These are phyloP conservation scores for Anoplopoma fimbria DNA, from an alignment of 2,113 vertebrate species.

Conservation along the genomic window DNA sequence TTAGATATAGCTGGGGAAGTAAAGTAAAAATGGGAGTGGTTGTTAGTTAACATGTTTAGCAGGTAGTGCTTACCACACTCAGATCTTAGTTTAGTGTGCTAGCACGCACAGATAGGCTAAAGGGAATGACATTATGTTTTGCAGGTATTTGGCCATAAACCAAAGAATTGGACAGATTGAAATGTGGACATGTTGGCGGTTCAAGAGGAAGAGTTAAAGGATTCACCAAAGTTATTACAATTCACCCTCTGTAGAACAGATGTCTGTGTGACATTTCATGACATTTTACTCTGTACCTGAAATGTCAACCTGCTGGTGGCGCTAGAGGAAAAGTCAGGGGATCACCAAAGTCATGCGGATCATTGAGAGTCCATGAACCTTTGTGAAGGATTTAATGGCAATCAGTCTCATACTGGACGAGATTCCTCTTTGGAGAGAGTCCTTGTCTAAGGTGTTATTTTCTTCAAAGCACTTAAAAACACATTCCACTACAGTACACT, in stretches of 20 bases:
- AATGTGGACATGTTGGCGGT: neutral
- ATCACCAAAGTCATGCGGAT: neutral
- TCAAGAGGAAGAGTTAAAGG: neutral
- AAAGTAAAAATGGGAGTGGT: neutral
- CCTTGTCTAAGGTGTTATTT: neutral
- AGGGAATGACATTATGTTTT: neutral
- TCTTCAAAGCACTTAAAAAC: neutral
- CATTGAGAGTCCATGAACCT: neutral
- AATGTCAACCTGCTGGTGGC: conserved; percentile 1
- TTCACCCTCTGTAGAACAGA: neutral
- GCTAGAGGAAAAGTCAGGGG: conserved; percentile 14
- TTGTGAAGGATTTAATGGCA: no score
- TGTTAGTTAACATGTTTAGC: neutral
- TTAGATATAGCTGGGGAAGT: neutral
- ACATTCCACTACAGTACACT: neutral
- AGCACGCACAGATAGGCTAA: neutral
- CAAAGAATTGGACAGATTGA: neutral
- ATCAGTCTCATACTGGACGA: neutral
- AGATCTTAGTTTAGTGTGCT: neutral
- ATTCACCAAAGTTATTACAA: neutral
- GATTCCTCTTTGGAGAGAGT: no score
- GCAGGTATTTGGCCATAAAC: neutral
- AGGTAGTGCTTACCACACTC: neutral
- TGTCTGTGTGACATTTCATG: neutral
- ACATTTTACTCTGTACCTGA: neutral